Evolutionary conservation across 2,113 vertebrate species (phyloP).

Genomic region (Stictonetta naevosa): DNA sequence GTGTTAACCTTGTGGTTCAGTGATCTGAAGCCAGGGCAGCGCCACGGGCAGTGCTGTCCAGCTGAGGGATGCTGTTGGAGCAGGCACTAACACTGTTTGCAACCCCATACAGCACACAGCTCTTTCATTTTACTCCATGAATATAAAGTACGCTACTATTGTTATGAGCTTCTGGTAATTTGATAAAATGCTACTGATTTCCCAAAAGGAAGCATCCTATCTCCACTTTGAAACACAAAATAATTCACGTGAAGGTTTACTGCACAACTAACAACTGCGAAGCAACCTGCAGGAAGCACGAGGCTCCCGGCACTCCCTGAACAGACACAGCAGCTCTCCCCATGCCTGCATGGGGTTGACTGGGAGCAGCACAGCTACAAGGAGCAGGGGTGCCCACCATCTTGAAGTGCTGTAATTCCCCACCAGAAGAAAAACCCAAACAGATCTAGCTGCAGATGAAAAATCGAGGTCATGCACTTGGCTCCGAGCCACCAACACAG

Average conservation of each 20-base stretch:
- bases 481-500: rapidly evolving
- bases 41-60: background rate
- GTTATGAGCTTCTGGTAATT: background rate
- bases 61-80: background rate
- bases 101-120: background rate
- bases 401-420: rapidly evolving
- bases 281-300: background rate
- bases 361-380: background rate
- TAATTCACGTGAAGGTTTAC: background rate
- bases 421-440: background rate
- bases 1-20: background rate
- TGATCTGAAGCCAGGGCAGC: background rate
- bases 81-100: background rate
- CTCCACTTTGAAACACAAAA: background rate
- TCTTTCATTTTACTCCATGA: background rate
- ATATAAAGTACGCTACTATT: background rate
- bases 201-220: background rate
- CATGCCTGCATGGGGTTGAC: rapidly evolving
- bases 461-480: background rate
- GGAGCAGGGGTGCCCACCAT: background rate
- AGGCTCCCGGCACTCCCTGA: background rate
- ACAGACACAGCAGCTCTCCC: background rate
- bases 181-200: background rate
- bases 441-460: background rate
- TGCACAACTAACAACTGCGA: background rate